These are phyloP conservation scores for Orcinus orca DNA, from an alignment of 2,113 vertebrate species.

Conservation along the genomic window DNA sequence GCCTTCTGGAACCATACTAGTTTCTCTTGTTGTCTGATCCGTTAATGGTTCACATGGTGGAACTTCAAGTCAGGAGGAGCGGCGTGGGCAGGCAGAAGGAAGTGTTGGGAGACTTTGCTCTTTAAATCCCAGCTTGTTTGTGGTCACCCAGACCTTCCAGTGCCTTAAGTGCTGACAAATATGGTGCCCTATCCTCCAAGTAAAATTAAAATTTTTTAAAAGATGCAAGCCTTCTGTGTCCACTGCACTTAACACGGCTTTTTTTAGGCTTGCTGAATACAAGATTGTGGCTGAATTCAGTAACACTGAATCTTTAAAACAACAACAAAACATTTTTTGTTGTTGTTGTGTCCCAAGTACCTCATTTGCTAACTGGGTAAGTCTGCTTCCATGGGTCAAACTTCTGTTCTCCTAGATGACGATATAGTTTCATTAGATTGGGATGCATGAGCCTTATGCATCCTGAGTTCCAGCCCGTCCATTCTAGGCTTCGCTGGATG, in stretches of 20 bases:
- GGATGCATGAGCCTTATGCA: fast-evolving
- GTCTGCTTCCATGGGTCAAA: neutral
- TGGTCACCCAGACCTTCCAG: neutral
- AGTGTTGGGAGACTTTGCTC: neutral
- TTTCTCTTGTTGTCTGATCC: neutral
- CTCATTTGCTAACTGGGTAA: neutral
- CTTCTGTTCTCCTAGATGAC: neutral
- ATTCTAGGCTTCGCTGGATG: neutral
- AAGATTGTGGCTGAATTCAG: neutral
- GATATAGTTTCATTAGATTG: neutral
- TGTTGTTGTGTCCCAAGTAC: neutral
- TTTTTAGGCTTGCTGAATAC: neutral
- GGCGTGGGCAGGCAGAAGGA: neutral
- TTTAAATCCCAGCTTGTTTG: neutral
- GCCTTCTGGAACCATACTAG: neutral
- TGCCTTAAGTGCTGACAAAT: neutral
- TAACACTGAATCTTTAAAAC: neutral
- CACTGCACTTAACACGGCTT: neutral
- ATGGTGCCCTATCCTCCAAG: neutral
- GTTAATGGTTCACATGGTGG: neutral
- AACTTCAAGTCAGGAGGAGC: neutral
- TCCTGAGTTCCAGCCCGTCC: neutral
- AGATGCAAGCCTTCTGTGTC: neutral
- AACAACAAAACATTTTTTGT: neutral
- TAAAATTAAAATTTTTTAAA: neutral